A percentile compares a stretch with the other conserved stretches of the same genome.
These are phyloP conservation scores for Ectemnius cavifrons DNA, from an alignment of 2,888 invertebrate species.

Conservation along the genomic window DNA sequence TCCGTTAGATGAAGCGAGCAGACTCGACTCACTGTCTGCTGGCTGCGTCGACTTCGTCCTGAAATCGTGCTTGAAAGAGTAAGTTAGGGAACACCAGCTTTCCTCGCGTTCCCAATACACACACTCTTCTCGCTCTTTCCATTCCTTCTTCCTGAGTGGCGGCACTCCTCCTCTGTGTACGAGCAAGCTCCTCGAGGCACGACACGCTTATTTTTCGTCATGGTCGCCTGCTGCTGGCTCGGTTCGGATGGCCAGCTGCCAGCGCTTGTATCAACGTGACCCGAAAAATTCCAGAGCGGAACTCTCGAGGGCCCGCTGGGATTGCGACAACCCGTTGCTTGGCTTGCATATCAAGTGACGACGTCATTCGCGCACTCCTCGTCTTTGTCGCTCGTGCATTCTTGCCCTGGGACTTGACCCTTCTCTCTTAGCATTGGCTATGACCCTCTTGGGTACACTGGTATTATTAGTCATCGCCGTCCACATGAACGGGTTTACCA, in stretches of 20 bases:
- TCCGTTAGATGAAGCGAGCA: conserved; percentile 49
- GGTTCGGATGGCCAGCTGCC: conserved; percentile 61
- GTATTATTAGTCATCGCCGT: too few relatives aligned
- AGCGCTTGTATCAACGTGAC: conserved; percentile 64
- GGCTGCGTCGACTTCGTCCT: conserved; percentile 13
- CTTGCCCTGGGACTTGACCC: too few relatives aligned
- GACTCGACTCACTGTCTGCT: conserved; percentile 24
- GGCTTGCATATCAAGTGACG: conserved; percentile 44
- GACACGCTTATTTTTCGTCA: conserved; percentile 9
- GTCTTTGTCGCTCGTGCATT: neutral
- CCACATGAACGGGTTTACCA: too few relatives aligned
- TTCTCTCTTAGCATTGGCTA: too few relatives aligned
- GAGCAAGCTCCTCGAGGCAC: neutral
- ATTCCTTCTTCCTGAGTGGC: too few relatives aligned
- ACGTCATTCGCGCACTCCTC: conserved; percentile 13
- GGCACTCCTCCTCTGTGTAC: neutral
- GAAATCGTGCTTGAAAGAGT: conserved; percentile 15
- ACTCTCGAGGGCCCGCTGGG: conserved; percentile 23
- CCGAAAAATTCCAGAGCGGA: conserved; percentile 65
- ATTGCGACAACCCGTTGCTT: conserved; percentile 31
- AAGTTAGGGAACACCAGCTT: conserved; percentile 18
- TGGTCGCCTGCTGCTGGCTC: conserved; percentile 23
- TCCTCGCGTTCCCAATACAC: conserved; percentile 8
- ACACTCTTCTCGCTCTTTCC: neutral
- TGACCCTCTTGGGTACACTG: too few relatives aligned